A percentile compares a stretch with the other conserved stretches of the same genome.
Conservation (phyloP, 2,888 invertebrate genomes). For the Orthosia incerta region DNA sequence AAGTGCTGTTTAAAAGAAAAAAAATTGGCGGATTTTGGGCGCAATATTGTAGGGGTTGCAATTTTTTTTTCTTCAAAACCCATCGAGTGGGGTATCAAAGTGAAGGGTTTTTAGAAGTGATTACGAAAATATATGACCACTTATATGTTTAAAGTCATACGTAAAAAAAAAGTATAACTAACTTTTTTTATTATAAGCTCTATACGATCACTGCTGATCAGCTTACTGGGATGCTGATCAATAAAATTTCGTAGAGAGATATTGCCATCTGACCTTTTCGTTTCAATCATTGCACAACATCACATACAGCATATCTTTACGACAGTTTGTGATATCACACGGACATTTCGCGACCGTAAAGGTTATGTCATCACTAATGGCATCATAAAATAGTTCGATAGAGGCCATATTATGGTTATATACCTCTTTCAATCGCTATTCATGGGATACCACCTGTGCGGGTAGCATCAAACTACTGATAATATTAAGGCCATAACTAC, state of each 20-base stretch:
- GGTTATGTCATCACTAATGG: constrained; percentile 32
- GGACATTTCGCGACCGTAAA: constrained; percentile 12
- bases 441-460: constrained; percentile 16
- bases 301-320: constrained; percentile 21
- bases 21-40: too few relatives aligned
- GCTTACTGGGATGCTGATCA: background rate
- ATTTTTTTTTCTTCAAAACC: too few relatives aligned
- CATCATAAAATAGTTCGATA: constrained; percentile 55
- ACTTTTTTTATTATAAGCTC: too few relatives aligned
- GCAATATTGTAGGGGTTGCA: too few relatives aligned
- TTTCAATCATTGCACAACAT: background rate
- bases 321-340: constrained; percentile 5
- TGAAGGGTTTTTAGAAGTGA: too few relatives aligned
- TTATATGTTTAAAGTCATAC: too few relatives aligned
- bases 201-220: background rate
- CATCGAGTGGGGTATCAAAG: too few relatives aligned
- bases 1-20: too few relatives aligned
- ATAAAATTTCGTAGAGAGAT: background rate
- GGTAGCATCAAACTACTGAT: constrained; percentile 12
- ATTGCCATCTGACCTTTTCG: background rate
- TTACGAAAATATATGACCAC: too few relatives aligned
- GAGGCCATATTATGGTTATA: constrained; percentile 40
- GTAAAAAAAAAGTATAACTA: too few relatives aligned
- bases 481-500: background rate
- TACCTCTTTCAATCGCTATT: constrained; percentile 40